Evolutionary conservation across 2,888 invertebrate genomes (phyloP).

Genomic region (Thera obeliscata): DNA sequence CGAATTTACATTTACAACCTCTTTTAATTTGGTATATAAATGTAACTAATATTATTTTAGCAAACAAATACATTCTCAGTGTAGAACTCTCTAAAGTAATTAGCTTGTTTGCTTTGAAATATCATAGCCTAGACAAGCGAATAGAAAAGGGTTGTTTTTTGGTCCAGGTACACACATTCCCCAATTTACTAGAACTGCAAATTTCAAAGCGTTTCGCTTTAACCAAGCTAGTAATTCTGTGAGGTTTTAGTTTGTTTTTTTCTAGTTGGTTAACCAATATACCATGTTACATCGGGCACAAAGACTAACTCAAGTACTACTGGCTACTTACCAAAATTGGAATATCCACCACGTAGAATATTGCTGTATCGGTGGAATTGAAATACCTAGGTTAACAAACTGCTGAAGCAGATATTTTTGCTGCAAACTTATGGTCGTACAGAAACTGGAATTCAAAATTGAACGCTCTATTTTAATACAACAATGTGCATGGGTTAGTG

Average conservation of each 20-base stretch:
- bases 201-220: neutral
- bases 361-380: slow-evolving; percentile 8
- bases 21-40: neutral
- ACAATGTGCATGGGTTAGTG: too few relatives aligned
- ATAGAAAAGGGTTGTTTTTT: neutral
- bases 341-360: slow-evolving; percentile 14
- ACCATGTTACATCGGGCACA: neutral
- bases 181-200: slow-evolving; percentile 3
- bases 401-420: slow-evolving; percentile 12
- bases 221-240: slow-evolving; percentile 2
- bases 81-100: neutral
- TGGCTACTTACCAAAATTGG: slow-evolving; percentile 7
- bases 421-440: neutral
- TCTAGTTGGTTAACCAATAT: neutral
- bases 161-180: neutral
- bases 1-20: too few relatives aligned
- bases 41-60: neutral
- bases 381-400: slow-evolving; percentile 13
- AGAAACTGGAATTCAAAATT: neutral
- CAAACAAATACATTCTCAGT: neutral
- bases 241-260: neutral
- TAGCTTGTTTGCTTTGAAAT: neutral
- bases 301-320: slow-evolving; percentile 4
- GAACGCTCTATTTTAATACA: neutral
- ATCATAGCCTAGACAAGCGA: neutral